A percentile compares a stretch with the other conserved stretches of the same genome.
These are phyloP conservation scores for Drosophila tsacasi DNA, from an alignment of 1,140 invertebrate species.

Conservation along the genomic window DNA sequence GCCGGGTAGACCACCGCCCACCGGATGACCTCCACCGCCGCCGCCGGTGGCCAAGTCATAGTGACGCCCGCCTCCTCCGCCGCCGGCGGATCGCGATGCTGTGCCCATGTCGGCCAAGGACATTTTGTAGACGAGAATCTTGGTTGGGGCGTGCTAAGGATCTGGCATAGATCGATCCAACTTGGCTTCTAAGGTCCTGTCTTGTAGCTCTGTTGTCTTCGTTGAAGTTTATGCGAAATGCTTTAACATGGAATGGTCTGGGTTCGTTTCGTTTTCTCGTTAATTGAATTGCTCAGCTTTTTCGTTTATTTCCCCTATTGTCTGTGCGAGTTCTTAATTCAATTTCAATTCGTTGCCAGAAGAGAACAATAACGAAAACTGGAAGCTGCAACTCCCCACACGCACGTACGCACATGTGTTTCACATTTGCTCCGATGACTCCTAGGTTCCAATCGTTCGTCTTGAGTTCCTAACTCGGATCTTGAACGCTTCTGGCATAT, in stretches of 20 bases:
- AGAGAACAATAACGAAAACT: conserved; percentile 51
- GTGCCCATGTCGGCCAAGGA: conserved; percentile 84
- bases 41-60: conserved; percentile 39
- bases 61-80: conserved; percentile 47
- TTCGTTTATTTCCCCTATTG: conserved; percentile 39
- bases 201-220: conserved; percentile 28
- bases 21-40: conserved; percentile 52
- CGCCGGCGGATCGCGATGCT: conserved; percentile 61
- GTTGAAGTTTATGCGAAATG: conserved; percentile 45
- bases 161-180: conserved; percentile 50
- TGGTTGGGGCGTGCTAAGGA: conserved; percentile 35
- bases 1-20: conserved; percentile 53
- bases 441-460: conserved; percentile 15
- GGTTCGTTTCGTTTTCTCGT: conserved; percentile 45
- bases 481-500: conserved; percentile 28
- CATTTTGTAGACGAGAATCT: conserved; percentile 84
- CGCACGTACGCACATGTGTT: conserved; percentile 57
- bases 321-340: conserved; percentile 42
- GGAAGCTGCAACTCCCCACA: conserved; percentile 48
- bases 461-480: conserved; percentile 31
- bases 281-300: conserved; percentile 55
- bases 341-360: conserved; percentile 59
- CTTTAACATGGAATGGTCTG: conserved; percentile 71
- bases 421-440: conserved; percentile 63
- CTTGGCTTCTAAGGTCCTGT: conserved; percentile 6